Conservation (phyloP, 2,888 invertebrate species). For the Tanypteryx hageni region DNA sequence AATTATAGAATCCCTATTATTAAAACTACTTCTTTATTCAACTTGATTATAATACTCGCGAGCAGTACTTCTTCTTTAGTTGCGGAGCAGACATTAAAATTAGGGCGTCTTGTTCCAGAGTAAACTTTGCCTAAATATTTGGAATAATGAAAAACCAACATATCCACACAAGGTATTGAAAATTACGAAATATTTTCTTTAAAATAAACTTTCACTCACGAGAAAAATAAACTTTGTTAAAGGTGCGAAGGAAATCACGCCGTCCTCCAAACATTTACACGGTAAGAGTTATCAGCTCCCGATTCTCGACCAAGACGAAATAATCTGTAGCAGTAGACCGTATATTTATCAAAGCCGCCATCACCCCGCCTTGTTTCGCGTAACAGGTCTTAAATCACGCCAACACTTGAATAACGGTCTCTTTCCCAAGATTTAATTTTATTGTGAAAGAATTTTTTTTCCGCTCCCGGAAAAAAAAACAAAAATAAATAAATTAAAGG, state of each 20-base stretch:
- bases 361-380: neutral
- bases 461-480: neutral
- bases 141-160: no score
- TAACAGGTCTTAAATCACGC: constrained; percentile 50
- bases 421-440: constrained; percentile 14
- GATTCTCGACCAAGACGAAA: constrained; percentile 44
- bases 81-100: no score
- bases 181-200: no score
- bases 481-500: neutral
- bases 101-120: no score
- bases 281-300: constrained; percentile 49
- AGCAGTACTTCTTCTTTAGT: no score
- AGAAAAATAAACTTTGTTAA: neutral
- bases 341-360: constrained; percentile 46
- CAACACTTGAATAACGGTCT: constrained; percentile 33
- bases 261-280: constrained; percentile 21
- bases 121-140: no score
- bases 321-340: constrained; percentile 45
- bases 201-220: neutral
- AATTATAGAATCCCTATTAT: no score
- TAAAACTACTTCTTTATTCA: no score
- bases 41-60: no score
- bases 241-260: neutral
- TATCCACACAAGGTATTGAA: no score
- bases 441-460: neutral